Base-by-base conservation (phyloP, 2,797 vertebrate genomes). In the Chromis chromis region DNA sequence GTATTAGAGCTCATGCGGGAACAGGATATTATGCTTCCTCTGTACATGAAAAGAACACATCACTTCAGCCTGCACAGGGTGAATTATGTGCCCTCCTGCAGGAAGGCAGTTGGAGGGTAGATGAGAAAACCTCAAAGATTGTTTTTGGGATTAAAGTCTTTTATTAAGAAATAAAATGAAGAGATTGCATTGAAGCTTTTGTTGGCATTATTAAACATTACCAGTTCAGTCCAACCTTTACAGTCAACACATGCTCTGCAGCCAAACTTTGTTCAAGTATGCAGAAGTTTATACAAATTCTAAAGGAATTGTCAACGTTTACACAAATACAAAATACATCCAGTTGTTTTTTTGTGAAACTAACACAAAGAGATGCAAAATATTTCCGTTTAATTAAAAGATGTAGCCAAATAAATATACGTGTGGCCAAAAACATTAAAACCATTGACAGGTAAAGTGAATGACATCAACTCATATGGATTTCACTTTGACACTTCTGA, bases 1-100 rank as follows among this genome's bases (percentile, higher is more conserved):
- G 85, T 84, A 90, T 86, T 89, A 87, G 85, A 82, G 81, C 73
- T 78, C 22, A 62, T 79, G 78, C 65, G 46, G 90, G 86, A 94
- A 94, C 90, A 93, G 93, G 93, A 95, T 94, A 94, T 93, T 93
- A 86, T 72, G 83, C 86, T 94, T 94, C 93, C 93, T 91, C 87
- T 61, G 74, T 85, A 88, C 86, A 91, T 91, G 88, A 90, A 91
- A 92, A 91, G 84, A 92, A 92, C 89, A 92, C 90, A 91, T 92
- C 81, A 87, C 88, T 83, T 84, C 87, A 57, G 85, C 77, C 82
- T 81, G 69, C 75, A 83, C 84, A 74, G 78, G 77, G 59, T 87
- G 89, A 92, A 84, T 88, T 82, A 83, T 89, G 79, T 78, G 83
- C 72, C 79, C 64, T 56, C 49, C 54, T 53, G 42, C 25, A 39